These are phyloP conservation scores for Athripsodes cinereus DNA, from an alignment of 2,888 invertebrate genomes.

Conservation along the genomic window DNA sequence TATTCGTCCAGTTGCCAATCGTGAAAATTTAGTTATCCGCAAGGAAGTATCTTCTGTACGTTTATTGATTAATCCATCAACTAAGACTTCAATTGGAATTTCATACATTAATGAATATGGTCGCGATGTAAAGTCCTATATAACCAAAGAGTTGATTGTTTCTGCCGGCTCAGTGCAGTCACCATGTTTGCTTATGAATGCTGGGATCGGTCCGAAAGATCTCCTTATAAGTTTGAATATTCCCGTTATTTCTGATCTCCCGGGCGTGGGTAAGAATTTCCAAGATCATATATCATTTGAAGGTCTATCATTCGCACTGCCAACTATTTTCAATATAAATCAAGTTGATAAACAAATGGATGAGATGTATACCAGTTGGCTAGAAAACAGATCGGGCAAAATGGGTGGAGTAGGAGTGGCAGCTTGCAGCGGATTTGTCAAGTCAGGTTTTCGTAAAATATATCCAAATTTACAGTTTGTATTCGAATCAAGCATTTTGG, in stretches of 20 bases:
- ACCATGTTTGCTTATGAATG: too few relatives aligned
- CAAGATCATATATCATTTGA: slow-evolving; percentile 46
- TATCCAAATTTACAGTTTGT: slow-evolving; percentile 44
- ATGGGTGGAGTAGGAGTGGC: slow-evolving; percentile 45
- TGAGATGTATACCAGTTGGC: slow-evolving; percentile 42
- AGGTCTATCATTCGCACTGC: slow-evolving; percentile 41
- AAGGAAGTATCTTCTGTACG: too few relatives aligned
- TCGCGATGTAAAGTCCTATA: too few relatives aligned
- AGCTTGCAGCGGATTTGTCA: slow-evolving; percentile 45
- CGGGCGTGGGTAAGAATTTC: too few relatives aligned
- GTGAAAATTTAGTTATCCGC: slow-evolving; percentile 46
- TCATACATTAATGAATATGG: too few relatives aligned
- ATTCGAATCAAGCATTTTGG: slow-evolving; percentile 28
- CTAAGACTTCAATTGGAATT: too few relatives aligned
- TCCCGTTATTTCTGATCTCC: too few relatives aligned
- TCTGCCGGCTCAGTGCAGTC: too few relatives aligned
- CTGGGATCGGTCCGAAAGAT: too few relatives aligned
- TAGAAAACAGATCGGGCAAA: slow-evolving; percentile 40
- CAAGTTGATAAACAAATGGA: not conserved
- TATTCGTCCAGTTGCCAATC: slow-evolving; percentile 40
- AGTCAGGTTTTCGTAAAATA: slow-evolving; percentile 42
- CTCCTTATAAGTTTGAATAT: too few relatives aligned
- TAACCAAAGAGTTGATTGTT: too few relatives aligned
- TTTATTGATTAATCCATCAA: too few relatives aligned
- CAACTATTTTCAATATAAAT: slow-evolving; percentile 29